Conservation (phyloP, 1,140 invertebrate species). For the roundworm (Caenorhabditis elegans) region WBcel235 BX284604.4:5494501-5495000, state of each 20-base stretch:
- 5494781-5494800: neutral
- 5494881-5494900: no score
- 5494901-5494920: no score
- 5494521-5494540: slow-evolving; percentile 1
- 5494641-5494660: slow-evolving; percentile 52
- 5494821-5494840: slow-evolving; percentile 12
- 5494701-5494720: no score
- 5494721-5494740: no score
- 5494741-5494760: no score
- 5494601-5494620: slow-evolving; percentile 37
- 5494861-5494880: neutral
- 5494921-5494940: no score
- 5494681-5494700: slow-evolving; percentile 38
- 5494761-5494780: neutral
- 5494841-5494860: neutral
- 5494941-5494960: neutral
- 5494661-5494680: no score
- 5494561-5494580: neutral
- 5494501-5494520: slow-evolving; percentile 21
- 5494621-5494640: slow-evolving; percentile 54
- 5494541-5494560: neutral
- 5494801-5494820: neutral
- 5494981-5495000: neutral
- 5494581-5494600: neutral
- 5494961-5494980: neutral